These are phyloP conservation scores for Condylostylus longicornis DNA, from an alignment of 1,140 invertebrate species.

Conservation along the genomic window DNA sequence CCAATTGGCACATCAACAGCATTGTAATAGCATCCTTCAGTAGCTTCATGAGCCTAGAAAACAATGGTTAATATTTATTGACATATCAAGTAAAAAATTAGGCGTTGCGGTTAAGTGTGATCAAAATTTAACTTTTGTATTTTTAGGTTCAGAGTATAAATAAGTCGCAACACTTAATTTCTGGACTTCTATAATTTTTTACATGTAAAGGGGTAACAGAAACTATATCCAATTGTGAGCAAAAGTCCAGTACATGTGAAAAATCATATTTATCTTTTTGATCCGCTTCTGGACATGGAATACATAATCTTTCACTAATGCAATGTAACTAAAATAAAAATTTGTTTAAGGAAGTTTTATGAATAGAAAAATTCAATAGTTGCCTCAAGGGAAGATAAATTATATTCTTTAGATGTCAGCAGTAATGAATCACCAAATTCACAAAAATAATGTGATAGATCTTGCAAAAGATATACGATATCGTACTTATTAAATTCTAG, in stretches of 20 bases:
- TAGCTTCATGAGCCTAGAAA: no score
- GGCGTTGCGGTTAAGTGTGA: no score
- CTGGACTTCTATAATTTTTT: no score
- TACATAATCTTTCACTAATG: constrained; percentile 70
- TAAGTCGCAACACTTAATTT: no score
- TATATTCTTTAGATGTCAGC: constrained; percentile 41
- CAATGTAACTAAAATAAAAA: constrained; percentile 58
- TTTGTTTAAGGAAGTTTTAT: background rate
- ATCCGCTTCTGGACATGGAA: constrained; percentile 59
- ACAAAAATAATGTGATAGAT: constrained; percentile 55
- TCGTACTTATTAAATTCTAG: constrained; percentile 69
- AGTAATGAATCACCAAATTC: constrained; percentile 51
- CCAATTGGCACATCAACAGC: constrained; percentile 35
- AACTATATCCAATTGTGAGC: constrained; percentile 52
- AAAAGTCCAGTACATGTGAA: constrained; percentile 79
- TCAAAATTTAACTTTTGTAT: background rate
- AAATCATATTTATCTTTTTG: constrained; percentile 55
- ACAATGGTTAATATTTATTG: no score
- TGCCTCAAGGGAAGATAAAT: constrained; percentile 60
- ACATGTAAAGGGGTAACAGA: constrained; percentile 45
- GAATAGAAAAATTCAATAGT: constrained; percentile 10
- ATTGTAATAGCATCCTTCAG: constrained; percentile 24
- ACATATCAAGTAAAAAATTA: no score
- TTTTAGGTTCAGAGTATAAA: no score
- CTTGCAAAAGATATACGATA: constrained; percentile 64